Evolutionary conservation across 2,888 invertebrate species (phyloP), one percentile per base, ranked within the genome.

Genomic region (Galerucella calmariensis): DNA sequence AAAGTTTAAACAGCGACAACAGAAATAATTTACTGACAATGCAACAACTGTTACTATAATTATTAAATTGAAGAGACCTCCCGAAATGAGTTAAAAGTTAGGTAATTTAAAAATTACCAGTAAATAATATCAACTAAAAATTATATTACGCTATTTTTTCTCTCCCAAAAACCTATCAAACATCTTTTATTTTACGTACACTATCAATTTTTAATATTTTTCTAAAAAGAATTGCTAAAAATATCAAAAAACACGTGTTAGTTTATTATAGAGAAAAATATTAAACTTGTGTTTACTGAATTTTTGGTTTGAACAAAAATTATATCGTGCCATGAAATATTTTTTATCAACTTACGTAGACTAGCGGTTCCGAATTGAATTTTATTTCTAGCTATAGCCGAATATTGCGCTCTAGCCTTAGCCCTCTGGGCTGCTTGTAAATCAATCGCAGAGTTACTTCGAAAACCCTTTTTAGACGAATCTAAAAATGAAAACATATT

Each of bases 381-480:
- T 89, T 95, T 95, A 82, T 93, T 92, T 67, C 95, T 90, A 77
- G 93, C 92, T 89, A 94, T 91, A 83, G 93, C 93, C 68, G 95
- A 94, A 88, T 96, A 96, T 81, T 95, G 92, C 51, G 94, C 93
- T 56, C 96, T 90, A 0, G 93, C 95, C 82, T 94, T 93, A 51
- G 97, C 97, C 63, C 97, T 90, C 87, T 96, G 95, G 48, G 94
- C 97, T 51, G 97, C 96, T 85, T 95, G 95, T 79, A 97, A 92
- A 90, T 98, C 98, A 83, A 97, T 94, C 61, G 97, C 98, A 70
- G 97, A 97, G 84, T 95, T 95, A 69, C 97, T 97, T 79, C 97
- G 92, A 83, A 94, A 89, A 82, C 92, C 91, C 78, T 89, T 89
- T 61, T 80, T 81, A 5, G 77, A 78, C 10, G 85, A 81, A 83